Base-by-base conservation (phyloP, 2,797 vertebrate species). In the Orientallactaga sibirica region DNA sequence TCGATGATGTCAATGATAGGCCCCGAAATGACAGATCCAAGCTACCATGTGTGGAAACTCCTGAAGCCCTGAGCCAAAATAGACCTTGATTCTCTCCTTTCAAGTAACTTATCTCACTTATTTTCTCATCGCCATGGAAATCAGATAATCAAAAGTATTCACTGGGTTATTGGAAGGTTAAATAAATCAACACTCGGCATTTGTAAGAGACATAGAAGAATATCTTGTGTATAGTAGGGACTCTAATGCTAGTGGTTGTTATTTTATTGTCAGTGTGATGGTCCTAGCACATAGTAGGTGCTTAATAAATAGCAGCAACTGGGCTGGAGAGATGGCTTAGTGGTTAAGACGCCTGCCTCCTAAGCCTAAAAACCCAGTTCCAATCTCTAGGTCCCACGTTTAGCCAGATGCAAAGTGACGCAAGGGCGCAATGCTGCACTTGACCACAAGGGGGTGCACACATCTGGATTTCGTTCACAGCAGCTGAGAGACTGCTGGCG, bases 291-390 rank as follows among this genome's bases (percentile, higher is more conserved):
- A 29, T 25, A 87, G 48, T 70, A 84, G 37, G 48, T 73, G 16
- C 48, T 88, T 90, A 86, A 64, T 79, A 96, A 88, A 64, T 62
- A 68, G 58, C 61, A 68, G 48, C 62, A 71, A 37, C 33, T 37
- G 33, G 33, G 33, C 33, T 37, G 33, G 33, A 37, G 33, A 37
- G 33, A 37, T 37, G 33, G 33, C 33, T 37, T 37, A 37, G 33
- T 2, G 33, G 33, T 37, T 37, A 37, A 37, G 33, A 2, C 33
- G 33, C 33, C 33, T 37, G 33, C 33, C 33, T 37, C 33, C 33
- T 37, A 37, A 37, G 33, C 33, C 33, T 37, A 37, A 2, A 37
- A 37, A 37, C 33, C 33, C 33, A 37, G 33, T 37, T 37, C 33
- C 33, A 37, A 37, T 37, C 33, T 37, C 33, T 37, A 37, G 33